These are phyloP conservation scores for Amphipyra tragopoginis DNA, from an alignment of 2,888 invertebrate species.

Conservation along the genomic window DNA sequence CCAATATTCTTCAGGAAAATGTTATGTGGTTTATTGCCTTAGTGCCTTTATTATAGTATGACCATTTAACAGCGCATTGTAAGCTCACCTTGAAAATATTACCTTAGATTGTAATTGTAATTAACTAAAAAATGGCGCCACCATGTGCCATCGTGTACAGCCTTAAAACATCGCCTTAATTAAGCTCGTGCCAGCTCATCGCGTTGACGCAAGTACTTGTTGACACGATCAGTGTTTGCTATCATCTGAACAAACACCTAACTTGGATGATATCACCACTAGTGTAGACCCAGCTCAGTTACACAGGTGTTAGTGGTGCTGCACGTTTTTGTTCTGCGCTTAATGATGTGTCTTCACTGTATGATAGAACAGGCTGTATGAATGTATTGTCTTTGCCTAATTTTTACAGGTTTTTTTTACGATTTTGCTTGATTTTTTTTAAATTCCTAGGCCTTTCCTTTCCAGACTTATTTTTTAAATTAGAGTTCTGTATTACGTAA, in stretches of 20 bases:
- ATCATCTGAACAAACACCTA: constrained; percentile 78
- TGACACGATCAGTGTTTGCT: constrained; percentile 65
- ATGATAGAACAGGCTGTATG: constrained; percentile 1
- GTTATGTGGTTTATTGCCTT: too few relatives aligned
- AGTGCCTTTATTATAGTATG: too few relatives aligned
- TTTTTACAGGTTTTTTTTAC: constrained; percentile 2
- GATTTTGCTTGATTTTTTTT: too few relatives aligned
- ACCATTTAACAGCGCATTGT: too few relatives aligned
- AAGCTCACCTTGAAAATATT: too few relatives aligned
- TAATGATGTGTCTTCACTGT: constrained; percentile 20
- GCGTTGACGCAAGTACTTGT: constrained; percentile 75
- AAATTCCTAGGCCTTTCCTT: too few relatives aligned
- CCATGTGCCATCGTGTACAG: not conserved
- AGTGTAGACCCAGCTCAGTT: constrained; percentile 49
- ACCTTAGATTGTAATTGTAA: too few relatives aligned
- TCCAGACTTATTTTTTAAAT: too few relatives aligned
- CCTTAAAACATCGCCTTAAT: constrained; percentile 67
- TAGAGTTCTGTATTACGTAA: too few relatives aligned
- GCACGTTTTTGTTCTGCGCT: constrained; percentile 39
- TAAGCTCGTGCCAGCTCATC: constrained; percentile 68
- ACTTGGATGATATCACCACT: constrained; percentile 77
- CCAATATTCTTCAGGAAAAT: too few relatives aligned
- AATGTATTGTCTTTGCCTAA: constrained; percentile 6
- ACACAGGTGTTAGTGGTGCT: constrained; percentile 64
- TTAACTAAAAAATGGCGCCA: too few relatives aligned